Evolutionary conservation across 1,140 invertebrate species (phyloP), one percentile per base, ranked within the genome.

Genomic region (Copidosoma floridanum): DNA sequence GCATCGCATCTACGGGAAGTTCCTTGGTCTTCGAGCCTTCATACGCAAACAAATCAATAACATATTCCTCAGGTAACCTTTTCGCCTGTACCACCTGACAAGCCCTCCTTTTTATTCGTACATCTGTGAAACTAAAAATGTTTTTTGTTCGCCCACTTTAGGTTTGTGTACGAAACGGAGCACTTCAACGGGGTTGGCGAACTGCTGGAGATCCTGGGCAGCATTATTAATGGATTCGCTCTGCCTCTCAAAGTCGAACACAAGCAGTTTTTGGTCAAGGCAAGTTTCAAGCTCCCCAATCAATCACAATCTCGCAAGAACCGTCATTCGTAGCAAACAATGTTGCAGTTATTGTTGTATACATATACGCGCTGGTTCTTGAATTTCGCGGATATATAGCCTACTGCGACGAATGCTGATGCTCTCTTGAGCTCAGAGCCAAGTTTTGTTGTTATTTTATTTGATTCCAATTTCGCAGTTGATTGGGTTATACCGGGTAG

Each of bases 1-100:
- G 74, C 97, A 99, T 85, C 89, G 97, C 82, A 98, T 99, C 81
- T 99, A 99, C 84, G 97, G 97, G 63, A 99, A 99, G 86, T 99
- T 99, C 82, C 86, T 99, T 71, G 95, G 95, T 57, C 86, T 99
- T 71, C 86, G 97, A 81, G 95, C 97, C 73, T 99, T 98, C 82
- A 99, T 99, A 82, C 89, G 97, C 77, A 99, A 99, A 90, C 97
- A 99, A 85, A 99, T 99, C 74, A 99, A 99, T 82, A 98, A 99
- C 84, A 98, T 99, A 82, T 99, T 96, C 80, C 85, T 90, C 71
- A 88, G 87, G 86, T 89, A 80, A 40, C 24, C 43, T 12, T 32
- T 6, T 12, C 12, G 12, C 29, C 29, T 32, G 0, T 0, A 32
- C 29, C 29, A 32, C 29, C 6, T 8, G 29, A 16, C 43, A 46